Conservation (phyloP, 2,888 invertebrate genomes). For the Caenorhabditis afra region DNA sequence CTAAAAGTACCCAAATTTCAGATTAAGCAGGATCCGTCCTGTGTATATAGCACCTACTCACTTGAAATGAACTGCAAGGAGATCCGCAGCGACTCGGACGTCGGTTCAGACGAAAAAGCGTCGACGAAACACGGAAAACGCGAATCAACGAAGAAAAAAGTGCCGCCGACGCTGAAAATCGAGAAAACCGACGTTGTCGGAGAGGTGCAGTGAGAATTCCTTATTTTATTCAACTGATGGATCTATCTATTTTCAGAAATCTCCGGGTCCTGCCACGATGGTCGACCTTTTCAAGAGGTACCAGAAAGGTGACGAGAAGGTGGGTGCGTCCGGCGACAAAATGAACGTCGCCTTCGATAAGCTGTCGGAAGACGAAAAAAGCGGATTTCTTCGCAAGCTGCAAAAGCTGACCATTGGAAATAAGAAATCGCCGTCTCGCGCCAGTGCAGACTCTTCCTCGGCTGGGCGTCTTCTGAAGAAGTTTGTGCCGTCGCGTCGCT, state of each 20-base stretch:
- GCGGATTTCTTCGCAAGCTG: conserved; percentile 49
- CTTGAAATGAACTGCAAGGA: conserved; percentile 15
- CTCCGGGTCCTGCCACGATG: conserved; percentile 36
- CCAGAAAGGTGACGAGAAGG: conserved; percentile 9
- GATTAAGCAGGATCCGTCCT: conserved; percentile 15
- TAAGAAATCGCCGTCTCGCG: conserved; percentile 1
- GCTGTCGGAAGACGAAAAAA: conserved; percentile 47
- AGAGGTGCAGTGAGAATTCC: conserved; percentile 7
- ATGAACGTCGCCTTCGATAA: conserved; percentile 52
- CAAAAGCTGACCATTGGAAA: conserved; percentile 37
- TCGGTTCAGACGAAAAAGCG: not conserved
- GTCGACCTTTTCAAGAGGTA: conserved; percentile 52
- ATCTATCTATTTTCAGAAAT: conserved; percentile 50
- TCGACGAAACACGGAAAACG: not conserved
- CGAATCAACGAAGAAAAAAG: conserved; percentile 6
- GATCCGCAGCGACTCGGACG: not conserved
- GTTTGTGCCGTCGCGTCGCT: conserved; percentile 16
- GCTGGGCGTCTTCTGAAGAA: conserved; percentile 31
- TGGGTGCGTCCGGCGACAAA: not conserved
- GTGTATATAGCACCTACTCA: conserved; percentile 39
- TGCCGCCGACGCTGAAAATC: conserved; percentile 32
- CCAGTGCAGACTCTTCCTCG: not conserved
- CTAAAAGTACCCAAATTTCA: not conserved
- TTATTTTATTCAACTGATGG: not conserved
- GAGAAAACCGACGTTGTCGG: conserved; percentile 12